A percentile compares a stretch with the other conserved stretches of the same genome.
Evolutionary conservation across 92 coral and sea anemone genomes (phyloP).

Genomic region (Epizoanthus fatuus): DNA sequence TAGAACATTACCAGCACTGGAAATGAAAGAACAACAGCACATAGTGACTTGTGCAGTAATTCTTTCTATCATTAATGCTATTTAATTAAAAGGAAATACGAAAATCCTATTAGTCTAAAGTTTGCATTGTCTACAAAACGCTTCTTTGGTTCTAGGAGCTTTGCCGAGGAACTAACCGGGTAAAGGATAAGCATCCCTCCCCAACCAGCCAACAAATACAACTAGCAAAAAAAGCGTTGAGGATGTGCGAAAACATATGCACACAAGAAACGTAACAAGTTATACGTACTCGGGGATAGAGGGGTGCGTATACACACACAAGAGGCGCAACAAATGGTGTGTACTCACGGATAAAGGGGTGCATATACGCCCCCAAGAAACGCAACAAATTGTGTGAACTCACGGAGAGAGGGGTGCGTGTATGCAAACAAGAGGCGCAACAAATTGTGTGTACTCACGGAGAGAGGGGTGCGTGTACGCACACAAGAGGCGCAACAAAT

Average conservation of each 20-base stretch:
- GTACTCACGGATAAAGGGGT: constrained; percentile 9
- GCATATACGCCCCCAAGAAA: background rate
- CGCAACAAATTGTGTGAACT: background rate
- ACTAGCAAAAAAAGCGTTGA: no score
- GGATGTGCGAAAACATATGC: background rate
- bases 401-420: background rate
- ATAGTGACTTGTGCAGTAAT: no score
- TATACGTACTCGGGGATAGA: background rate
- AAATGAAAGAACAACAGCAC: background rate
- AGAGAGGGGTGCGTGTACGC: background rate
- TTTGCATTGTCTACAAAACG: no score
- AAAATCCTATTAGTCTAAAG: no score
- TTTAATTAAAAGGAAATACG: no score
- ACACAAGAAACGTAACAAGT: background rate
- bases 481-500: no score
- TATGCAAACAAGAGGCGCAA: background rate
- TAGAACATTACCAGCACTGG: constrained; percentile 59
- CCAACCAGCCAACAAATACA: no score
- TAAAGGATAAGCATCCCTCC: no score
- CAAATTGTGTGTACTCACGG: background rate
- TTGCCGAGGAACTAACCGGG: no score
- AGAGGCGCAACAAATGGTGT: background rate
- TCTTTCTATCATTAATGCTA: no score
- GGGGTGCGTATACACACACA: background rate
- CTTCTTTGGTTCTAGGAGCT: no score